Percentiles rank a stretch among this genome's conserved stretches.
phyloP scores from a whole-genome alignment of 1,140 invertebrate genomes.

The Radopholus similis region DNA sequence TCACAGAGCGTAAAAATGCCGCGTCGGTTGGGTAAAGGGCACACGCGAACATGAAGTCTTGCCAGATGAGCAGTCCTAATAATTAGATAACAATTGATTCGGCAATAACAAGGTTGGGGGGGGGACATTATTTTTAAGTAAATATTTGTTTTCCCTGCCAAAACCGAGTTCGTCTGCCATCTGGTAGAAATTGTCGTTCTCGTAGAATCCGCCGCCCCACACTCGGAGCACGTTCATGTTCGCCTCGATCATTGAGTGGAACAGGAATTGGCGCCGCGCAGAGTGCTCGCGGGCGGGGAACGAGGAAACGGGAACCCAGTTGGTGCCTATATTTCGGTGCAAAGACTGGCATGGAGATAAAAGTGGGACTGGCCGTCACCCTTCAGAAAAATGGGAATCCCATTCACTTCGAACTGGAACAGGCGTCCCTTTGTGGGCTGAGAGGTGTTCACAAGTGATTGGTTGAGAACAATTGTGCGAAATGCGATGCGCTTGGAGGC shows the following conservation, averaged over 20 bases:
- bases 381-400: conserved; percentile 83
- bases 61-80: conserved; percentile 44
- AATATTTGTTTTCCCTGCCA: conserved; percentile 46
- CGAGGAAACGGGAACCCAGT: conserved; percentile 25
- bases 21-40: conserved; percentile 80
- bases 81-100: neutral
- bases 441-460: conserved; percentile 66
- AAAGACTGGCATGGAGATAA: neutral
- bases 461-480: conserved; percentile 75
- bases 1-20: conserved; percentile 73
- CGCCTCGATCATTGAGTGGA: conserved; percentile 72
- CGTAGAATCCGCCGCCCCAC: conserved; percentile 95
- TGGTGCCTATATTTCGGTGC: conserved; percentile 24
- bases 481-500: conserved; percentile 73
- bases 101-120: no score
- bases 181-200: conserved; percentile 84
- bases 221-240: conserved; percentile 91
- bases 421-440: conserved; percentile 66
- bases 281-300: conserved; percentile 29
- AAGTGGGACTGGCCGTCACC: no score
- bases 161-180: conserved; percentile 63
- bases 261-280: conserved; percentile 61
- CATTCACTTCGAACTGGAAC: conserved; percentile 86
- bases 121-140: neutral
- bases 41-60: conserved; percentile 94